These are phyloP conservation scores for Platorchestia sp. DNA, from an alignment of 1,140 invertebrate species.

Conservation along the genomic window DNA sequence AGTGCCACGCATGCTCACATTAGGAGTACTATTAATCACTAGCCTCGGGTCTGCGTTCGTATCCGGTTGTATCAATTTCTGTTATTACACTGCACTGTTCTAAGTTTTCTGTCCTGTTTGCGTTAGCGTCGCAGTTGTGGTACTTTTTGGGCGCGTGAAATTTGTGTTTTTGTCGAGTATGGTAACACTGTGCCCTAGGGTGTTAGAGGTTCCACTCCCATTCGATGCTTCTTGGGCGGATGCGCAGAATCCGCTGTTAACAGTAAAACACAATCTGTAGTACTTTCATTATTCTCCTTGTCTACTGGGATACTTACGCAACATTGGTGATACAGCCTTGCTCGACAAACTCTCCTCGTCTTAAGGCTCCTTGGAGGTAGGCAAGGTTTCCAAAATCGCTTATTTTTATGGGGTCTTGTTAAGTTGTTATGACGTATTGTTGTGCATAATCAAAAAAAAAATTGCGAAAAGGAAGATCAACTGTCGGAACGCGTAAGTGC, in stretches of 20 bases:
- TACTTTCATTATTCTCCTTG: background rate
- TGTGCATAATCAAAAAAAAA: no score
- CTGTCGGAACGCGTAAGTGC: no score
- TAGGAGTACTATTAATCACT: background rate
- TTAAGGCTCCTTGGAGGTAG: no score
- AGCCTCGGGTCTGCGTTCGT: background rate
- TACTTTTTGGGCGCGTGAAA: background rate
- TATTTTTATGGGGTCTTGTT: no score
- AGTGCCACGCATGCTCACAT: background rate
- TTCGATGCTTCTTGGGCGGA: background rate
- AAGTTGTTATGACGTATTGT: no score
- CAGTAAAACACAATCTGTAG: constrained; percentile 1
- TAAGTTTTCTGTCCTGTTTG: background rate
- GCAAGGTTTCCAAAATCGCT: no score
- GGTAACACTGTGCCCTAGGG: background rate
- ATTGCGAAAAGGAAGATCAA: no score
- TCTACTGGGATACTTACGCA: no score
- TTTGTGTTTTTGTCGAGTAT: background rate
- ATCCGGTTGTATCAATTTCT: background rate
- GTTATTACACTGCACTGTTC: background rate
- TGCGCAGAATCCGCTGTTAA: background rate
- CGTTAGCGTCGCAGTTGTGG: background rate
- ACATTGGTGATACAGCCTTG: no score
- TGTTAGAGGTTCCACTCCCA: background rate
- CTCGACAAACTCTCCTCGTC: no score